Evolutionary conservation across 2,113 vertebrate genomes (phyloP).

Genomic region (Phoxinus phoxinus): DNA sequence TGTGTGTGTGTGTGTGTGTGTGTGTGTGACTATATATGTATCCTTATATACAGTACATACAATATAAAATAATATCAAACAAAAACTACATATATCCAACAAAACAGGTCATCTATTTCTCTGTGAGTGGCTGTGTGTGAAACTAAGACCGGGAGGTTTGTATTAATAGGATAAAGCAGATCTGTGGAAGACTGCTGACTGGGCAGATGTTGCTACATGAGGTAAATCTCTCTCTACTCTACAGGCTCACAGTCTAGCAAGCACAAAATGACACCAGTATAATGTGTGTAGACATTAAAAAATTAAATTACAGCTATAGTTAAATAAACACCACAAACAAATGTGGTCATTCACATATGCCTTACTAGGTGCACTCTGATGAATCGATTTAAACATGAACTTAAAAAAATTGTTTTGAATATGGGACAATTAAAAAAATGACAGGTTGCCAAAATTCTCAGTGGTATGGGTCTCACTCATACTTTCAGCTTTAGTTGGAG

Average conservation of each 20-base stretch:
- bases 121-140: background rate
- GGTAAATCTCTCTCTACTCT: slow-evolving; percentile 25
- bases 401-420: background rate
- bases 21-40: too few relatives aligned
- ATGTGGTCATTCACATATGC: background rate
- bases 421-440: background rate
- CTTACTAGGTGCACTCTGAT: background rate
- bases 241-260: background rate
- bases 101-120: background rate
- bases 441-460: background rate
- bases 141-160: slow-evolving; percentile 22
- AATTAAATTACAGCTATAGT: background rate
- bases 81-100: background rate
- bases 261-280: background rate
- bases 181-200: slow-evolving; percentile 71
- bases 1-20: too few relatives aligned
- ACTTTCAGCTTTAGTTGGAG: background rate
- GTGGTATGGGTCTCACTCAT: background rate
- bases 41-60: too few relatives aligned
- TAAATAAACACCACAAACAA: slow-evolving; percentile 1
- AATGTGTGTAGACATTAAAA: background rate
- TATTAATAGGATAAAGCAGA: slow-evolving; percentile 77
- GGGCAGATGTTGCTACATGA: slow-evolving; percentile 49
- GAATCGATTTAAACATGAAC: background rate
- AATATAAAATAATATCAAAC: background rate